These are phyloP conservation scores for Notothenia rossii DNA, from an alignment of 2,113 vertebrate species.

Conservation along the genomic window DNA sequence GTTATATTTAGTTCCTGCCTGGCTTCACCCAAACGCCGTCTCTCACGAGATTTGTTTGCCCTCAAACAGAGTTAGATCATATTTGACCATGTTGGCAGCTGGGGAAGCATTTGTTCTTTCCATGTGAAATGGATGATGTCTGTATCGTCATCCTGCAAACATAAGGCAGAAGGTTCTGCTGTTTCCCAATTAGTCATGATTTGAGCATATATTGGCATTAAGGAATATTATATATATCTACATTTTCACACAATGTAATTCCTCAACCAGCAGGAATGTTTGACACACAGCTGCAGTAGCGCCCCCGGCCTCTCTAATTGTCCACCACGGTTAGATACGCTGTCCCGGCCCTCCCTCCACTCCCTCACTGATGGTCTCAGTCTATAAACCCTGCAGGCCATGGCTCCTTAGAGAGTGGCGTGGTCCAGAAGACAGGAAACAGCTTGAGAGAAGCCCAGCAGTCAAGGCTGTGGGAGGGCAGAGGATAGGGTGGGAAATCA, in stretches of 20 bases:
- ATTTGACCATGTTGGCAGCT: slow-evolving; percentile 37
- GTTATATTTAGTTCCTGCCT: slow-evolving; percentile 77
- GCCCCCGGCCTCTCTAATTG: slow-evolving; percentile 24
- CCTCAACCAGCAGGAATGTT: slow-evolving; percentile 1
- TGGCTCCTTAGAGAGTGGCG: slow-evolving; percentile 76
- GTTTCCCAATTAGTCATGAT: slow-evolving; percentile 15
- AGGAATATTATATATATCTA: background rate
- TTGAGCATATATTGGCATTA: background rate
- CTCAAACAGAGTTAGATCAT: slow-evolving; percentile 41
- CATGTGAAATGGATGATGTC: slow-evolving; percentile 8
- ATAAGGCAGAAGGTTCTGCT: background rate
- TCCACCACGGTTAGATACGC: slow-evolving; percentile 20
- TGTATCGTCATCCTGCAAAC: background rate
- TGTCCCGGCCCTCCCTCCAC: slow-evolving; percentile 30
- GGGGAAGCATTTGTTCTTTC: background rate
- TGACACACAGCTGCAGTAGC: slow-evolving; percentile 27
- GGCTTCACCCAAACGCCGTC: slow-evolving; percentile 53
- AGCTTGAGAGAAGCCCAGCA: slow-evolving; percentile 84
- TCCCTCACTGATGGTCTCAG: slow-evolving; percentile 40
- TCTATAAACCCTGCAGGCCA: slow-evolving; percentile 64
- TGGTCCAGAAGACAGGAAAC: slow-evolving; percentile 87
- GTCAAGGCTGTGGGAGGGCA: slow-evolving; percentile 81
- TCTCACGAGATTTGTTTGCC: slow-evolving; percentile 46
- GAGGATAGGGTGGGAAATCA: slow-evolving; percentile 72
- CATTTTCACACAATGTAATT: slow-evolving; percentile 15